Conservation (phyloP, 2,888 invertebrate species). For the Euzophera pinguis region DNA sequence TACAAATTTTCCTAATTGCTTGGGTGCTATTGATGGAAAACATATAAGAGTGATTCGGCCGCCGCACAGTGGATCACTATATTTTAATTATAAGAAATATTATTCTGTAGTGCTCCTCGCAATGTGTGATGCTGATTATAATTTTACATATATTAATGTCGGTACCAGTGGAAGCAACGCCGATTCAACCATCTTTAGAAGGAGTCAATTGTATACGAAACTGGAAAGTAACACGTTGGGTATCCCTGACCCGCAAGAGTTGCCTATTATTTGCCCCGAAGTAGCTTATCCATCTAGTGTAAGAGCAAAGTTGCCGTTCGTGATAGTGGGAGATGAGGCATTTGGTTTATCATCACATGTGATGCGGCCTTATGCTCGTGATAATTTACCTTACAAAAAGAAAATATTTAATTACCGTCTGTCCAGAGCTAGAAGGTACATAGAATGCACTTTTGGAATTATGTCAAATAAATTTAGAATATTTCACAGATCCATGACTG, state of each 20-base stretch:
- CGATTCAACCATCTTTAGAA: slow-evolving; percentile 21
- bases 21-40: slow-evolving; percentile 9
- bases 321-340: slow-evolving; percentile 24
- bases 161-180: slow-evolving; percentile 1
- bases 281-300: no score
- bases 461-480: not conserved
- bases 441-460: not conserved
- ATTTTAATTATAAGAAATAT: slow-evolving; percentile 15
- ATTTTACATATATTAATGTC: slow-evolving; percentile 8
- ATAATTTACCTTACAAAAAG: not conserved
- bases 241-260: no score
- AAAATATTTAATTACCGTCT: not conserved
- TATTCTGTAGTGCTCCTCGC: not conserved
- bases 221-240: no score
- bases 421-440: not conserved
- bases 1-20: slow-evolving; percentile 18
- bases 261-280: no score
- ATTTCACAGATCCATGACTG: not conserved
- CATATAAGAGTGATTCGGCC: slow-evolving; percentile 20
- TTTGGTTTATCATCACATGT: slow-evolving; percentile 21
- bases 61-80: slow-evolving; percentile 22
- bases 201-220: slow-evolving; percentile 1
- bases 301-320: no score
- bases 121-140: slow-evolving; percentile 4
- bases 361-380: slow-evolving; percentile 17